Base-by-base conservation (phyloP, 2,113 vertebrate genomes). In the Aphelocoma coerulescens region DNA sequence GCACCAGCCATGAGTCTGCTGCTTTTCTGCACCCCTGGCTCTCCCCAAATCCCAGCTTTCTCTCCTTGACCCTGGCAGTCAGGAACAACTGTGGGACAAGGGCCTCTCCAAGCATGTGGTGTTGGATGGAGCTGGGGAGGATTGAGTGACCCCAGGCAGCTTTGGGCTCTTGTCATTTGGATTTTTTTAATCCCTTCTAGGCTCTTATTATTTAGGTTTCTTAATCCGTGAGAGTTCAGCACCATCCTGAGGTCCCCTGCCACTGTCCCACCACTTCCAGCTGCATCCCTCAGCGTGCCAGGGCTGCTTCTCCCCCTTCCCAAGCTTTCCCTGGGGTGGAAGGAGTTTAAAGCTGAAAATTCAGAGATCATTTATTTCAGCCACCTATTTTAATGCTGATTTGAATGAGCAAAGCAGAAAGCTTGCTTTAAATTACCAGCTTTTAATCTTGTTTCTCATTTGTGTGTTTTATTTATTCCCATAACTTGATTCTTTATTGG, bases 391-490 rank as follows among this genome's bases (percentile, higher is more conserved):
- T 57, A 93, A 95, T 54, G 41, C 41, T 5, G 6, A 11, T 33
- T 62, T 63, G 39, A 84, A 66, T n/a, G 32, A 84, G 67, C 55
- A 89, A 78, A 81, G 65, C 46, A 62, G 61, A 89, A 89, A 85
- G 16, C 43, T 71, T 39, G 24, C 18, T 77, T 88, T 67, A 46
- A 92, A 58, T 27, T 43, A 66, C 67, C 58, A 27, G 16, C 43
- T 92, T 80, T 91, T 77, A 83, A 91, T 83, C 92, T 86, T 35
- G 46, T 51, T 93, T 66, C 89, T 80, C 79, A 44, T 92, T 74
- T 92, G 65, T 67, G 55, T 1, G 0, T 73, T 91, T 79, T 83
- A 88, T 85, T 90, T 88, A 35, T 57, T 55, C 48, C 41, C 63
- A 62, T 62, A 73, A 44, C 73, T 61, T 3, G 1, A 46, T 76